phyloP scores from a whole-genome alignment of 1,140 invertebrate genomes.

The Ips typographus region DNA sequence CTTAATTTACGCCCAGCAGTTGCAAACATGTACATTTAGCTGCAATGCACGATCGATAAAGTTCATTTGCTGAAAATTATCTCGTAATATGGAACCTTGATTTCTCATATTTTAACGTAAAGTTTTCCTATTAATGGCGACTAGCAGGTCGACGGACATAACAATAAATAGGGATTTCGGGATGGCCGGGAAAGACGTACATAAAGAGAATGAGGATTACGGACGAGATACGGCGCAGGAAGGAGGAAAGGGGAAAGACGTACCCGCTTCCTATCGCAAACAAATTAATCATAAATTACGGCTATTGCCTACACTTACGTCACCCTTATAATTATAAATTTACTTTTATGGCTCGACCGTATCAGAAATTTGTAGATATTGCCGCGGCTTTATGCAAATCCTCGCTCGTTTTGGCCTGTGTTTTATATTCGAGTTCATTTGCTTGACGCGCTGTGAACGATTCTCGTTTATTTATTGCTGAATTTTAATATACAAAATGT shows the following conservation, averaged over 20 bases:
- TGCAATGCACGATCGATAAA: not conserved
- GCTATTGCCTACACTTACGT: slow-evolving; percentile 46
- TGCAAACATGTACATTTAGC: too few species aligned
- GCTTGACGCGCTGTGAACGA: slow-evolving; percentile 36
- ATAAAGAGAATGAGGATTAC: slow-evolving; percentile 33
- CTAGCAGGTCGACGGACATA: slow-evolving; percentile 24
- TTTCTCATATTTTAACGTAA: slow-evolving; percentile 24
- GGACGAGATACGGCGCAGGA: slow-evolving; percentile 17
- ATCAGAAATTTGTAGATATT: slow-evolving; percentile 45
- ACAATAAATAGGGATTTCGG: slow-evolving; percentile 33
- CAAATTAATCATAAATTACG: slow-evolving; percentile 46
- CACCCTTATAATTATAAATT: slow-evolving; percentile 46
- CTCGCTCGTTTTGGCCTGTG: slow-evolving; percentile 35
- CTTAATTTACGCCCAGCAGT: too few species aligned
- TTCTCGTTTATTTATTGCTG: slow-evolving; percentile 32
- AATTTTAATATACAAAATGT: slow-evolving; percentile 34
- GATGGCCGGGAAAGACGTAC: slow-evolving; percentile 30
- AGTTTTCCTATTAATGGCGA: slow-evolving; percentile 24
- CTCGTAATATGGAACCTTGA: slow-evolving; percentile 10
- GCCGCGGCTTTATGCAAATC: slow-evolving; percentile 41
- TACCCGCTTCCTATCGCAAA: slow-evolving; percentile 39
- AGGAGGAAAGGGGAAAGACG: slow-evolving; percentile 15
- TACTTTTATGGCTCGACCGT: slow-evolving; percentile 43
- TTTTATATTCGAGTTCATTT: slow-evolving; percentile 40
- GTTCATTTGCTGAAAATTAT: slow-evolving; percentile 4